A percentile compares a stretch with the other conserved stretches of the same genome.
These are phyloP conservation scores for Notodonta ziczac DNA, from an alignment of 2,888 invertebrate genomes.

Conservation along the genomic window DNA sequence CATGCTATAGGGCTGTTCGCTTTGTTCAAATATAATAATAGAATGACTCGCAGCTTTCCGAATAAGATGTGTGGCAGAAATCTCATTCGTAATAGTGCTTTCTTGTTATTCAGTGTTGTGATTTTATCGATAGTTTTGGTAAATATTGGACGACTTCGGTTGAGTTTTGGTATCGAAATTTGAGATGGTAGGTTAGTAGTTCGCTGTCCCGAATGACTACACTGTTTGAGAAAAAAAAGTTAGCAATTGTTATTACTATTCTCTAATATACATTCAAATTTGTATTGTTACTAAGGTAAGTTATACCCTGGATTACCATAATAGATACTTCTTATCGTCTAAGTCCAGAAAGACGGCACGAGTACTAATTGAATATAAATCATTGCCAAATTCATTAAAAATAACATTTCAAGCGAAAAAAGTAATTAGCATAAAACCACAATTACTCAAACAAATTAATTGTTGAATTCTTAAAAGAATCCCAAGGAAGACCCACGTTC, in stretches of 20 bases:
- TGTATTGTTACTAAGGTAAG: too few species aligned
- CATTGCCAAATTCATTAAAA: neutral
- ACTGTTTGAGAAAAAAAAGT: too few species aligned
- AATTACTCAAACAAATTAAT: constrained; percentile 28
- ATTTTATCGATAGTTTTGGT: constrained; percentile 32
- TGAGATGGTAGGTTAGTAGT: neutral
- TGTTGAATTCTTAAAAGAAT: constrained; percentile 31
- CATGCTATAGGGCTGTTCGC: constrained; percentile 46
- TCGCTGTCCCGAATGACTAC: too few species aligned
- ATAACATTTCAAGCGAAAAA: constrained; percentile 8
- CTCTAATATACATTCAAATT: too few species aligned
- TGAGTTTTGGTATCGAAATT: constrained; percentile 1
- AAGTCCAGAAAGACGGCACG: too few species aligned
- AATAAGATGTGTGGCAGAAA: constrained; percentile 75
- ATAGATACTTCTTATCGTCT: too few species aligned
- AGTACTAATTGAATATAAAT: neutral
- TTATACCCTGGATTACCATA: too few species aligned
- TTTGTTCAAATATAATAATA: constrained; percentile 76
- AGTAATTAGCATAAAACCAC: constrained; percentile 27
- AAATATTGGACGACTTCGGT: constrained; percentile 16
- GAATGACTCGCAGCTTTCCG: constrained; percentile 76
- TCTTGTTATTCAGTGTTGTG: constrained; percentile 43
- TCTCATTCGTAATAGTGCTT: constrained; percentile 71
- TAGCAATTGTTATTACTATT: too few species aligned
- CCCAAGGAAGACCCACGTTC: constrained; percentile 21